phyloP scores from a whole-genome alignment of 2,888 invertebrate genomes.

The Cosmorhoe ocellata region DNA sequence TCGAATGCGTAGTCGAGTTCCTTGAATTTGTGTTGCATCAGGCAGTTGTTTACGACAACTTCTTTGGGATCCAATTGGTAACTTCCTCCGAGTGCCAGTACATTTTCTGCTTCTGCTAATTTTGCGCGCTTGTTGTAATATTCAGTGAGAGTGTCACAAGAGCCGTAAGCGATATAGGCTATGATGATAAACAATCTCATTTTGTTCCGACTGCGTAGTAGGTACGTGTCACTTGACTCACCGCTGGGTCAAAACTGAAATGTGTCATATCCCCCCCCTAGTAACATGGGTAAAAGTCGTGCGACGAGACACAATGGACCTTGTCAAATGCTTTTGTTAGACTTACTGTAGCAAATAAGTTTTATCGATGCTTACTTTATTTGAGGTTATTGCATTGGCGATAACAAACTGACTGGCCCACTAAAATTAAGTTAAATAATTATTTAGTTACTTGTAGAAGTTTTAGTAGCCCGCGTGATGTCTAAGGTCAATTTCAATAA shows the following conservation, averaged over 20 bases:
- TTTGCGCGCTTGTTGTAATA: constrained; percentile 9
- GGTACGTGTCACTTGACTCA: constrained; percentile 5
- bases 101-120: constrained; percentile 8
- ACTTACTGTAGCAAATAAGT: neutral
- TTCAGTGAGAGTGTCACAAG: constrained; percentile 21
- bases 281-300: neutral
- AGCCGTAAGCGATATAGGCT: neutral
- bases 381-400: no score
- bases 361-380: neutral
- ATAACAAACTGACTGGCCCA: no score
- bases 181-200: constrained; percentile 4
- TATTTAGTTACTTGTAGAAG: no score
- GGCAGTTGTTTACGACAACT: constrained; percentile 75
- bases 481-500: no score
- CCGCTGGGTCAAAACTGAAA: constrained; percentile 3
- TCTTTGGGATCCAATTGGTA: constrained; percentile 75
- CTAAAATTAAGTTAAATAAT: no score
- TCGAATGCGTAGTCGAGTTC: constrained; percentile 80
- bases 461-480: no score
- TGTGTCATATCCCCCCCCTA: neutral
- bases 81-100: constrained; percentile 74
- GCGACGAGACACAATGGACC: constrained; percentile 1
- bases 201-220: neutral
- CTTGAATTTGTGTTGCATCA: constrained; percentile 81
- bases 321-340: neutral